A percentile compares a stretch with the other conserved stretches of the same genome.
These are phyloP conservation scores for Connochaetes taurinus DNA, from an alignment of 2,113 vertebrate species.

Conservation along the genomic window DNA sequence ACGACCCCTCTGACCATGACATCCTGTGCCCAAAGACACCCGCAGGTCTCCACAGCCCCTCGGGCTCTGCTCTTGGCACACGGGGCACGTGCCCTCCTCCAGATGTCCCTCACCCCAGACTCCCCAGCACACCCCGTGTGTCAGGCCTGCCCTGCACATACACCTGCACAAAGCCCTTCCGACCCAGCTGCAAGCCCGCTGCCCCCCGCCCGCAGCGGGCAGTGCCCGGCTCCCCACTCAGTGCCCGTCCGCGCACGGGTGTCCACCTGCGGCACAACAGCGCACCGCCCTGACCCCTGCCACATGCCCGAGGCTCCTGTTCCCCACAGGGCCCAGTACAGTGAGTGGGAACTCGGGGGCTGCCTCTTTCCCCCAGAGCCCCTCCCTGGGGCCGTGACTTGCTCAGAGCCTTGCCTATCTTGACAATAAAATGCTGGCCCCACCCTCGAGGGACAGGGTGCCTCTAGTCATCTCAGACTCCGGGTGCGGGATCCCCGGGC, in stretches of 20 bases:
- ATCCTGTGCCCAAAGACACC: not conserved
- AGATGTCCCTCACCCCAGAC: too few relatives aligned
- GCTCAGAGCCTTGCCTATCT: not conserved
- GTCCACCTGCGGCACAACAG: rapidly evolving
- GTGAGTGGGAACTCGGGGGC: rapidly evolving
- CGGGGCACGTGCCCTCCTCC: not conserved
- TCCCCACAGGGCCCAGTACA: too few relatives aligned
- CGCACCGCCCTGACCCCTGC: rapidly evolving
- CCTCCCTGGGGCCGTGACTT: rapidly evolving
- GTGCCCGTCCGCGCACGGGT: rapidly evolving
- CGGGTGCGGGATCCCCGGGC: not conserved
- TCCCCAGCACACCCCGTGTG: not conserved
- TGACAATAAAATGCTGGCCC: too few relatives aligned
- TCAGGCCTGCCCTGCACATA: not conserved
- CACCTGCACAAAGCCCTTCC: too few relatives aligned
- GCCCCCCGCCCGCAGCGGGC: rapidly evolving
- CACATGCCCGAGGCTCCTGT: rapidly evolving
- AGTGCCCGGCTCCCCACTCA: not conserved
- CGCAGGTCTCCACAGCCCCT: not conserved
- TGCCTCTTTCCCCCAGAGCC: not conserved
- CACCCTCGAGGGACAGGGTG: not conserved
- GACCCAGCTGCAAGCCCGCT: not conserved
- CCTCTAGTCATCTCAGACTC: not conserved
- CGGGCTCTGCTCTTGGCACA: not conserved
- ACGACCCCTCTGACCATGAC: rapidly evolving